These are phyloP conservation scores for Galeopterus variegatus DNA, from an alignment of 2,113 vertebrate species.

Conservation along the genomic window DNA sequence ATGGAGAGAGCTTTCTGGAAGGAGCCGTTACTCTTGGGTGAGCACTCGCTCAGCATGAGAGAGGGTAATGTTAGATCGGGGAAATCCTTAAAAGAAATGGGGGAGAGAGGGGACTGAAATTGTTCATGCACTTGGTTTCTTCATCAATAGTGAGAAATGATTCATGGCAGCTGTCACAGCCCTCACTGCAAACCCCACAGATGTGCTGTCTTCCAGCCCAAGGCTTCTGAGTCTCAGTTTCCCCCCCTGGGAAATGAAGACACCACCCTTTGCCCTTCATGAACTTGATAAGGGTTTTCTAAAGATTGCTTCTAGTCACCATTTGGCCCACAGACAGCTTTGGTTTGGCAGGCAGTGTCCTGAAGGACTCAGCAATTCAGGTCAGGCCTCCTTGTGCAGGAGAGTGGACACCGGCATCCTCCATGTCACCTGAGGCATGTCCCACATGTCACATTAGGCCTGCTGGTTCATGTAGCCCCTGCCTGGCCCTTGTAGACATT, in stretches of 20 bases:
- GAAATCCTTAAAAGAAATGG: too few species aligned
- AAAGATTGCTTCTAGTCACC: neutral
- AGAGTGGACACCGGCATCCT: neutral
- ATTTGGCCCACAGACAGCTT: neutral
- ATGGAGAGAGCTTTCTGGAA: neutral
- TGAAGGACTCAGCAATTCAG: neutral
- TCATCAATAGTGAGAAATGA: neutral
- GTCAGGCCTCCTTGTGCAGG: neutral
- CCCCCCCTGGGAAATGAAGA: neutral
- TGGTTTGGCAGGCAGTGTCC: neutral
- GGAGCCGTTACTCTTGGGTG: neutral
- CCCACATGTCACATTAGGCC: neutral
- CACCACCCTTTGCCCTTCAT: neutral
- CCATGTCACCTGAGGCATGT: accelerated
- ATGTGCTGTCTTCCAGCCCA: neutral
- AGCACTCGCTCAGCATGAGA: neutral
- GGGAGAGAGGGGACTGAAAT: neutral
- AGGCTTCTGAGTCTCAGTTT: neutral
- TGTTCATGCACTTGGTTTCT: neutral
- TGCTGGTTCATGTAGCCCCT: neutral
- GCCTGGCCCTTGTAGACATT: neutral
- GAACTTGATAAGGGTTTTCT: neutral
- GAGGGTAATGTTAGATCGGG: neutral
- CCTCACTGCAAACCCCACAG: too few species aligned
- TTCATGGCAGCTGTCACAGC: neutral